A percentile compares a stretch with the other conserved stretches of the same genome.
These are phyloP conservation scores for Hypomecis atomaria DNA, from an alignment of 2,888 invertebrate species.

Conservation along the genomic window DNA sequence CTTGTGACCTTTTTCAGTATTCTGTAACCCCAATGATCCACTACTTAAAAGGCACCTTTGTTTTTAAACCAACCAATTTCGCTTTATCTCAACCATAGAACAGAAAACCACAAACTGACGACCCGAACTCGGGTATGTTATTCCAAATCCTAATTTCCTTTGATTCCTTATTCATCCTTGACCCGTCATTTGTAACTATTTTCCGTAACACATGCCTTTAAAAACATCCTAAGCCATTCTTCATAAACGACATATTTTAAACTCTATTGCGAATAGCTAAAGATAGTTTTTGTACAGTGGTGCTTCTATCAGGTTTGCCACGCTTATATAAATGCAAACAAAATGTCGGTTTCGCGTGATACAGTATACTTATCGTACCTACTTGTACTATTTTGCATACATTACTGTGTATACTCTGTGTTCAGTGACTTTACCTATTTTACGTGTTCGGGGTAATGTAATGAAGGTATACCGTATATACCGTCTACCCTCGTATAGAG, in stretches of 20 bases:
- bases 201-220: slow-evolving; percentile 52
- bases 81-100: slow-evolving; percentile 6
- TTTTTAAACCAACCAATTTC: neutral
- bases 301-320: slow-evolving; percentile 32
- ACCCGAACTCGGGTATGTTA: slow-evolving; percentile 20
- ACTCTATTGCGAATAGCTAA: slow-evolving; percentile 45
- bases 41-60: neutral
- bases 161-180: slow-evolving; percentile 74
- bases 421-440: slow-evolving; percentile 57
- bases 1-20: no score
- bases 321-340: slow-evolving; percentile 76
- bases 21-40: no score
- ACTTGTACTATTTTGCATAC: slow-evolving; percentile 77
- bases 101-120: slow-evolving; percentile 22
- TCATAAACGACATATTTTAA: slow-evolving; percentile 39
- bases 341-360: slow-evolving; percentile 81
- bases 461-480: slow-evolving; percentile 20
- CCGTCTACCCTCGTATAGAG: slow-evolving; percentile 3
- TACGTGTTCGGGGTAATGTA: slow-evolving; percentile 46
- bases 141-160: slow-evolving; percentile 58
- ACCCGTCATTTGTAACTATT: slow-evolving; percentile 76
- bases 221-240: slow-evolving; percentile 40
- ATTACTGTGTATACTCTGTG: slow-evolving; percentile 63
- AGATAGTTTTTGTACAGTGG: slow-evolving; percentile 32
- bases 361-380: slow-evolving; percentile 70